These are phyloP conservation scores for Nothoprocta pentlandii DNA, from an alignment of 2,113 vertebrate genomes.

Conservation along the genomic window DNA sequence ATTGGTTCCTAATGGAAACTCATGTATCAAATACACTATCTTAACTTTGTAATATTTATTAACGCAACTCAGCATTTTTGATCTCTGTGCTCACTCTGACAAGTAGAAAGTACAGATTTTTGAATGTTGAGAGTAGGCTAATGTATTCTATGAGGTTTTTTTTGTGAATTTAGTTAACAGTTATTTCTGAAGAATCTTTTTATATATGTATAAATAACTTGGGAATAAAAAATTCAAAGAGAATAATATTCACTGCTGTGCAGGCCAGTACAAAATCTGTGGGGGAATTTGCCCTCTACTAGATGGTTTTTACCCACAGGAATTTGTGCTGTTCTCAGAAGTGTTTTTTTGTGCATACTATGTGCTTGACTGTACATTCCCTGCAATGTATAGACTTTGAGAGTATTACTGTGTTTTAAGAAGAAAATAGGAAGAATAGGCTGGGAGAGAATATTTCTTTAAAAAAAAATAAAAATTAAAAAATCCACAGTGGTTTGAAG, in stretches of 20 bases:
- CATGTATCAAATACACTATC: slow-evolving; percentile 12
- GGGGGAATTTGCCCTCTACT: background rate
- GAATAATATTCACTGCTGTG: background rate
- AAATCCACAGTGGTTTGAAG: background rate
- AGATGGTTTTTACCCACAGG: background rate
- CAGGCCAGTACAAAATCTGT: background rate
- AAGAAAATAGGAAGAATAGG: slow-evolving; percentile 17
- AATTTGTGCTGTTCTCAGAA: background rate
- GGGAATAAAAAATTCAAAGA: background rate
- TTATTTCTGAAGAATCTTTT: background rate
- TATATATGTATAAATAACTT: background rate
- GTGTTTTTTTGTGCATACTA: background rate
- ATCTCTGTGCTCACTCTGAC: slow-evolving; percentile 8
- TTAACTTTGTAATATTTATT: slow-evolving; percentile 71
- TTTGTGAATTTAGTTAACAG: slow-evolving; percentile 20
- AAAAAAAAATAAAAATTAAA: slow-evolving; percentile 42
- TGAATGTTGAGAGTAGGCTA: slow-evolving; percentile 31
- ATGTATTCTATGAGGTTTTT: slow-evolving; percentile 17
- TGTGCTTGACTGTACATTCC: background rate
- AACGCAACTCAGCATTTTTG: slow-evolving; percentile 43
- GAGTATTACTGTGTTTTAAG: slow-evolving; percentile 16
- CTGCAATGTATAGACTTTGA: background rate
- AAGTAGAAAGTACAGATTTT: slow-evolving; percentile 1
- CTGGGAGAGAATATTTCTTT: slow-evolving; percentile 14
- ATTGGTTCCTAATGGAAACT: slow-evolving; percentile 35